These are phyloP conservation scores for Anastatus disparis DNA, from an alignment of 1,140 invertebrate species.

Conservation along the genomic window DNA sequence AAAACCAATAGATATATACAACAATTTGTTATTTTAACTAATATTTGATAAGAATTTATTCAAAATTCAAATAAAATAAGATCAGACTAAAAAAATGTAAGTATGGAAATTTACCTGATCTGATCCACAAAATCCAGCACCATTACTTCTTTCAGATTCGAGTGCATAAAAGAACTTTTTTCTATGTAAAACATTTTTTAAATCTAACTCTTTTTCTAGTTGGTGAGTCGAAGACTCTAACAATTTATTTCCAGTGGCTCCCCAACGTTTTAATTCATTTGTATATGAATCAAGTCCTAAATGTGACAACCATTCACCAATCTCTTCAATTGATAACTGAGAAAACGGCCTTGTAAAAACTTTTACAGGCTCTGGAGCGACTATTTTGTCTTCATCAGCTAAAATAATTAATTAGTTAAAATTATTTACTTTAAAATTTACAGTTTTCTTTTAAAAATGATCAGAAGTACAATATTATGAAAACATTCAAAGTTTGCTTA, in stretches of 20 bases:
- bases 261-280: slow-evolving; percentile 82
- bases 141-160: slow-evolving; percentile 66
- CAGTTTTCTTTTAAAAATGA: no score
- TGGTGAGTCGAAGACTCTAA: slow-evolving; percentile 81
- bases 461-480: no score
- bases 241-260: slow-evolving; percentile 83
- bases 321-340: slow-evolving; percentile 86
- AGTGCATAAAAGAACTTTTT: slow-evolving; percentile 93
- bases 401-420: slow-evolving; percentile 46
- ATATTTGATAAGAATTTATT: no score
- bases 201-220: slow-evolving; percentile 89
- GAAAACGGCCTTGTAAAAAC: slow-evolving; percentile 69
- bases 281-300: slow-evolving; percentile 88
- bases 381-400: slow-evolving; percentile 78
- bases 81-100: no score
- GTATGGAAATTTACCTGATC: slow-evolving; percentile 59
- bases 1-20: no score
- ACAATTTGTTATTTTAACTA: no score
- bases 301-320: slow-evolving; percentile 88
- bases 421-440: slow-evolving; percentile 15
- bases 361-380: slow-evolving; percentile 65
- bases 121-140: slow-evolving; percentile 60
- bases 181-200: slow-evolving; percentile 88
- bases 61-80: no score
- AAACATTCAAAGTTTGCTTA: no score